Evolutionary conservation across 2,888 invertebrate genomes (phyloP).

Genomic region (Nemoura dubitans): DNA sequence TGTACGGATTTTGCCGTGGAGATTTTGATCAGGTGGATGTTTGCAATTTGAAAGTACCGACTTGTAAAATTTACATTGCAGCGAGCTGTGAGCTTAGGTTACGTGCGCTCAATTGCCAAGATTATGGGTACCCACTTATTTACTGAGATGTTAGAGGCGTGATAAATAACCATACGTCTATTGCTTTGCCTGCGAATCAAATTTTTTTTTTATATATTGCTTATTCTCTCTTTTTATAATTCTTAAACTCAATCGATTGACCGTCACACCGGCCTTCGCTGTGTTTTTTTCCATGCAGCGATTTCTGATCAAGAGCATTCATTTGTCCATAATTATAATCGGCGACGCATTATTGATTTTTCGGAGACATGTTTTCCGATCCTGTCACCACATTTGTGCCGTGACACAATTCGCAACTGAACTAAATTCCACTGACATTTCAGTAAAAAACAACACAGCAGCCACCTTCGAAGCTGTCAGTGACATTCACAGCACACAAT

Average conservation of each 20-base stretch:
- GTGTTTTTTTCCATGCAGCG: neutral
- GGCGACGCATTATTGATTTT: neutral
- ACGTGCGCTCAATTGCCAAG: neutral
- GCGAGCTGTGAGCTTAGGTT: neutral
- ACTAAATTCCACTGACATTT: neutral
- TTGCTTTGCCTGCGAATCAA: neutral
- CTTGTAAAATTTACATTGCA: neutral
- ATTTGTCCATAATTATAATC: too few species aligned
- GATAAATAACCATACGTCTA: neutral
- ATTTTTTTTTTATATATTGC: neutral
- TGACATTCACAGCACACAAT: neutral
- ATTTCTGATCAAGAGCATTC: too few species aligned
- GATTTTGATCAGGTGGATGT: neutral
- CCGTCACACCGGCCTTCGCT: neutral
- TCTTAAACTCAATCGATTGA: neutral
- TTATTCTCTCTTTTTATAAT: neutral
- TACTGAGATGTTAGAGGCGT: neutral
- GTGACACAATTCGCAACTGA: neutral
- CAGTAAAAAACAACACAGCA: neutral
- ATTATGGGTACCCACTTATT: neutral
- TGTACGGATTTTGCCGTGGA: neutral
- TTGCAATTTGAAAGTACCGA: neutral
- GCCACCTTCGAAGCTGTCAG: neutral
- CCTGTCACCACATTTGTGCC: neutral
- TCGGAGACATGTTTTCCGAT: neutral